Evolutionary conservation across 2,113 vertebrate species (phyloP), one percentile per base, ranked within the genome.

Genomic region (Agelaius tricolor): DNA sequence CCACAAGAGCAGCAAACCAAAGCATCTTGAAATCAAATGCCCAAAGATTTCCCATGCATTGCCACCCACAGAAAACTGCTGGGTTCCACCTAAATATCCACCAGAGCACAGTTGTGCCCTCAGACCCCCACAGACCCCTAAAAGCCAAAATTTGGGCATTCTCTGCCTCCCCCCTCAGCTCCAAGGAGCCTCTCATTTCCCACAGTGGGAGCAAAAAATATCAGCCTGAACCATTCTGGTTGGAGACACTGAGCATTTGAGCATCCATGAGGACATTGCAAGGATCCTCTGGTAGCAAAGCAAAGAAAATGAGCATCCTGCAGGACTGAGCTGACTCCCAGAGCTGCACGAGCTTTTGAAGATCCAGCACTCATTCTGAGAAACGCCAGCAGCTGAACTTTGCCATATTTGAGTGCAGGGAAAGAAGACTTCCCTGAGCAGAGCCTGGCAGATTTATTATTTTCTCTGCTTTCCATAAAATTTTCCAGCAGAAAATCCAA

Each of bases 101-200:
- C 23, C 35, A 18, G 47, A n/a, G 68, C 72, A n/a, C 6, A 0
- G 49, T 20, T 5, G 2, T n/a, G 58, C 14, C 58, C 41, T 35
- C 27, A 20, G 67, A 8, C 35, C 2, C 54, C 0, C 5, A 4
- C 27, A 35, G 30, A 0, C 6, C 66, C 37, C n/a, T 11, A 73
- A 44, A 87, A 73, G 4, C 33, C 71, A 41, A 58, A 39, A 65
- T 39, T 12, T 7, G 26, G 35, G 22, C 7, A 47, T 0, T 0
- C 13, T 78, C 51, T 24, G 19, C 41, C 37, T 47, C 75, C 31
- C 58, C 5, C 6, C 58, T 63, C 55, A 62, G 49, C 30, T 2
- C 47, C 6, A 20, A 44, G 68, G 41, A 55, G 30, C n/a, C 37
- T 71, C 72, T 68, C 16, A 2, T n/a, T 13, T 41, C 30, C 54